Conservation (phyloP, 1,140 invertebrate genomes). For the Varroa destructor region DNA sequence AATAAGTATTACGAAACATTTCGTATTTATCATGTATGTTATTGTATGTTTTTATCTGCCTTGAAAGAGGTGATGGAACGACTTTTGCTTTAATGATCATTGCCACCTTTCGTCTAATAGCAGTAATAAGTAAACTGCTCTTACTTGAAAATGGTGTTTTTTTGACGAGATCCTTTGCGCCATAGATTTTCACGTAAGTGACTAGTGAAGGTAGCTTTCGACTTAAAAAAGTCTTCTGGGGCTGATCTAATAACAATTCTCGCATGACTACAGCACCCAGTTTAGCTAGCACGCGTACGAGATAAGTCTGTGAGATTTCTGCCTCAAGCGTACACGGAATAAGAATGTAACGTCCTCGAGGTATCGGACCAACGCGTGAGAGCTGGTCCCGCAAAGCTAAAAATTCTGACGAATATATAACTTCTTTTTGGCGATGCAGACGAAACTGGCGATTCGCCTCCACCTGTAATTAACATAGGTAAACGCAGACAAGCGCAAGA, state of each 20-base stretch:
- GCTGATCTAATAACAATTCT: neutral
- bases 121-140: too few species aligned
- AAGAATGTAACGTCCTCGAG: slow-evolving; percentile 3
- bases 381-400: neutral
- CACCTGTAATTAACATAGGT: neutral
- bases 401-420: slow-evolving; percentile 8
- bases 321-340: neutral
- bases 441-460: slow-evolving; percentile 17
- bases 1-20: too few species aligned
- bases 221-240: neutral
- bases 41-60: too few species aligned
- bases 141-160: slow-evolving; percentile 2
- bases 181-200: neutral
- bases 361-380: neutral
- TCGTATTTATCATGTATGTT: too few species aligned
- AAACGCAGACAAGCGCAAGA: too few species aligned
- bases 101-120: too few species aligned
- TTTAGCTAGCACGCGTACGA: slow-evolving; percentile 11
- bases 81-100: too few species aligned
- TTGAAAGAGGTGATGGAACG: too few species aligned
- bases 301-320: neutral
- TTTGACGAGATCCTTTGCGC: neutral
- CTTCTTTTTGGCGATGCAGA: slow-evolving; percentile 5
- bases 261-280: neutral
- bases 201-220: slow-evolving; percentile 10